Evolutionary conservation across 2,797 vertebrate genomes (phyloP).

Genomic region (Sardinella longiceps): DNA sequence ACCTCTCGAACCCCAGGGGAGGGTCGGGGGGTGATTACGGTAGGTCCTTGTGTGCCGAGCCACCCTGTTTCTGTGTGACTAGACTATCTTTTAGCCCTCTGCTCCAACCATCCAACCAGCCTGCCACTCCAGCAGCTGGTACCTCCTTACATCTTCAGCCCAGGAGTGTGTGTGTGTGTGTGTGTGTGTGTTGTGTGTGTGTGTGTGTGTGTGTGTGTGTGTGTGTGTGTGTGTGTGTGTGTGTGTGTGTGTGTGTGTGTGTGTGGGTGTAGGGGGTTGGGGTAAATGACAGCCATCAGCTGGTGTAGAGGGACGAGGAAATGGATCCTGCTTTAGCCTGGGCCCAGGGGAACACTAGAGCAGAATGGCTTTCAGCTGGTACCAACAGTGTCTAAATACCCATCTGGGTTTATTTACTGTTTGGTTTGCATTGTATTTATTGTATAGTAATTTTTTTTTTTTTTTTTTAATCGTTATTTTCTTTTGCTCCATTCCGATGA

Average conservation of each 20-base stretch:
- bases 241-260: not conserved
- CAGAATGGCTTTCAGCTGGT: not conserved
- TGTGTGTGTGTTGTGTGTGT: no score
- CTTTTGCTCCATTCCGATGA: no score
- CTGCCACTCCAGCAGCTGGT: not conserved
- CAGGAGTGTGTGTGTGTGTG: not conserved
- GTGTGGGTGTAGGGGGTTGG: not conserved
- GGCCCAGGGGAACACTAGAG: not conserved
- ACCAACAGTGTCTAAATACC: not conserved
- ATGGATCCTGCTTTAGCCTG: not conserved
- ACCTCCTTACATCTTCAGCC: not conserved
- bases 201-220: not conserved
- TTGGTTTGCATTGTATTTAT: not conserved
- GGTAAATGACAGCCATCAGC: not conserved
- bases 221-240: not conserved
- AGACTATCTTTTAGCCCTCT: not conserved
- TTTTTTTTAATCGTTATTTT: no score
- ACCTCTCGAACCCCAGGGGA: not conserved
- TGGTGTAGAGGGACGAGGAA: not conserved
- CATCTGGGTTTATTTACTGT: not conserved
- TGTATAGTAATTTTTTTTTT: not conserved
- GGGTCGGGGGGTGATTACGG: not conserved
- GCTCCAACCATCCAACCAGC: not conserved
- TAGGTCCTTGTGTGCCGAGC: no score
- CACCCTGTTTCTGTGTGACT: no score